Percentiles rank a stretch among this genome's conserved stretches.
phyloP scores from a whole-genome alignment of 1,140 invertebrate genomes.

The Heliconius himera region DNA sequence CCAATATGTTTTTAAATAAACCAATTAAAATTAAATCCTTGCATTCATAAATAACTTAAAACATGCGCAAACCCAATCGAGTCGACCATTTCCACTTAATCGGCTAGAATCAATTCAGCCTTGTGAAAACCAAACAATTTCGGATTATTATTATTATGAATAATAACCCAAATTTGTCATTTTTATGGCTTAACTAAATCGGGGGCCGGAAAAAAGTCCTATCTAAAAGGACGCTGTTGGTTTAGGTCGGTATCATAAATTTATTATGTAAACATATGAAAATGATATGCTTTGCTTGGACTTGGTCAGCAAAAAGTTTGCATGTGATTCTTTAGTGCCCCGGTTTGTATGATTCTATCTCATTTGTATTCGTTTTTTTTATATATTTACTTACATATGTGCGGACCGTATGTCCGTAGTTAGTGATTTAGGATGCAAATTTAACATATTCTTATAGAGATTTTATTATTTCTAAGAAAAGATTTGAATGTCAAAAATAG shows the following conservation, averaged over 20 bases:
- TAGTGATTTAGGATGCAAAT: slow-evolving; percentile 23
- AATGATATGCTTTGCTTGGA: slow-evolving; percentile 45
- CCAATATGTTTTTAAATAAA: no score
- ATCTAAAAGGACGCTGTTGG: slow-evolving; percentile 44
- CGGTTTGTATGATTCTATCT: background rate
- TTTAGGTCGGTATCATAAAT: slow-evolving; percentile 55
- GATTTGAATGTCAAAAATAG: no score
- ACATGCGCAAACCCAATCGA: background rate
- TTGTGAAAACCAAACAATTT: slow-evolving; percentile 14
- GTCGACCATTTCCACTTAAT: background rate
- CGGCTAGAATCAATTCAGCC: slow-evolving; percentile 9
- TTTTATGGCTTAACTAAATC: slow-evolving; percentile 37
- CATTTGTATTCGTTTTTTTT: background rate
- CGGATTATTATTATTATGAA: slow-evolving; percentile 11
- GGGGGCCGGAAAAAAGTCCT: slow-evolving; percentile 26
- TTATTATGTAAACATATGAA: slow-evolving; percentile 55
- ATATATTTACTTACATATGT: background rate
- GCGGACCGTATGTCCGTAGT: background rate
- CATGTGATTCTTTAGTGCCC: background rate
- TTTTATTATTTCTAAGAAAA: no score
- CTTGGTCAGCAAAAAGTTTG: slow-evolving; percentile 49
- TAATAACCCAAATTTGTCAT: slow-evolving; percentile 16
- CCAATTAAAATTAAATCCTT: no score
- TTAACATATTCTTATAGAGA: background rate
- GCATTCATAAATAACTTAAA: background rate